These are phyloP conservation scores for Pluvialis apricaria DNA, from an alignment of 2,113 vertebrate species.

Conservation along the genomic window DNA sequence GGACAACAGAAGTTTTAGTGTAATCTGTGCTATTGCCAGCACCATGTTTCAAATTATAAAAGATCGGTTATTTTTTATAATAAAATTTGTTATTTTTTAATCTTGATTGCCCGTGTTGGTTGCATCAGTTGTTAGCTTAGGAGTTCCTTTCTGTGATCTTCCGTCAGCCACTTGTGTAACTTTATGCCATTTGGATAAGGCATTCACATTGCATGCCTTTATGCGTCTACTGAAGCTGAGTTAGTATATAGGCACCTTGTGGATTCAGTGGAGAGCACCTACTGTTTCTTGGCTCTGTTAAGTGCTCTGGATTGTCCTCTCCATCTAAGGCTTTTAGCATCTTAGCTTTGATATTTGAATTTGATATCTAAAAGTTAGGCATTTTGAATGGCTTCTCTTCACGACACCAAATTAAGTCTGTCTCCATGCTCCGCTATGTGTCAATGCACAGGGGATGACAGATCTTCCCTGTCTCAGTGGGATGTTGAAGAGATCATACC, in stretches of 20 bases:
- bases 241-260: background rate
- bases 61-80: background rate
- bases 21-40: background rate
- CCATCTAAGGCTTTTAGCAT: background rate
- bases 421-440: background rate
- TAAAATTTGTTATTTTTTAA: background rate
- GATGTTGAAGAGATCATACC: background rate
- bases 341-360: background rate
- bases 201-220: background rate
- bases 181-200: background rate
- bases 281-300: background rate
- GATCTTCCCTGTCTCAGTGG: background rate
- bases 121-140: background rate
- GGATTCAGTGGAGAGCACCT: background rate
- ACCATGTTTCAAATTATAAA: background rate
- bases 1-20: background rate
- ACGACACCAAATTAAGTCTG: background rate
- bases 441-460: background rate
- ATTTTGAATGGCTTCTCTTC: background rate
- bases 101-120: background rate
- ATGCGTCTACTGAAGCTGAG: background rate
- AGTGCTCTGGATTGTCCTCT: background rate
- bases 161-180: background rate
- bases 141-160: background rate
- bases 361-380: background rate